phyloP scores from a whole-genome alignment of 2,113 vertebrate species.

The Platycercus adscitus region DNA sequence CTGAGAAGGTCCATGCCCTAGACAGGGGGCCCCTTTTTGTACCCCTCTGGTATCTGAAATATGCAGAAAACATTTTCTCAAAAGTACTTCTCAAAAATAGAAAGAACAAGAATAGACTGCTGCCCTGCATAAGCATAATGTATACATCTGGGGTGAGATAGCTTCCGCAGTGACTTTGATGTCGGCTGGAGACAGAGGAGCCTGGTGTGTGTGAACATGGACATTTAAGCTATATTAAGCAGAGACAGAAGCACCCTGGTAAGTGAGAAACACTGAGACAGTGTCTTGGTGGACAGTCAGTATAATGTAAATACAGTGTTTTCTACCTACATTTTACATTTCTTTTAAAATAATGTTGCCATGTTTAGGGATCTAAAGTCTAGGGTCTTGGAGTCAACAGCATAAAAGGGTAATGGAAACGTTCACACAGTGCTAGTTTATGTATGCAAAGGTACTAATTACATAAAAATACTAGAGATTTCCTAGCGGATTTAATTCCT shows the following conservation, averaged over 20 bases:
- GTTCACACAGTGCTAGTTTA: background rate
- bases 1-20: background rate
- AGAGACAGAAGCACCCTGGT: background rate
- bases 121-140: background rate
- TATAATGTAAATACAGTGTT: background rate
- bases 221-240: slow-evolving; percentile 7
- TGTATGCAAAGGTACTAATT: background rate
- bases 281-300: background rate
- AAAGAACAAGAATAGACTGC: background rate
- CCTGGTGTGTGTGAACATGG: background rate
- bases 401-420: background rate
- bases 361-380: background rate
- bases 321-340: background rate
- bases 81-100: background rate
- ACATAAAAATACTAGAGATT: background rate
- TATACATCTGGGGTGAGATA: background rate
- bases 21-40: background rate
- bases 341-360: background rate
- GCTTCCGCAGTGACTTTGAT: background rate
- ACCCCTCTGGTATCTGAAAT: background rate
- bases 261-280: background rate
- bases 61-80: background rate
- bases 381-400: background rate
- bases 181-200: background rate
- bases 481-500: background rate